Conservation (phyloP, 1,140 invertebrate species). For the Ostrea edulis region DNA sequence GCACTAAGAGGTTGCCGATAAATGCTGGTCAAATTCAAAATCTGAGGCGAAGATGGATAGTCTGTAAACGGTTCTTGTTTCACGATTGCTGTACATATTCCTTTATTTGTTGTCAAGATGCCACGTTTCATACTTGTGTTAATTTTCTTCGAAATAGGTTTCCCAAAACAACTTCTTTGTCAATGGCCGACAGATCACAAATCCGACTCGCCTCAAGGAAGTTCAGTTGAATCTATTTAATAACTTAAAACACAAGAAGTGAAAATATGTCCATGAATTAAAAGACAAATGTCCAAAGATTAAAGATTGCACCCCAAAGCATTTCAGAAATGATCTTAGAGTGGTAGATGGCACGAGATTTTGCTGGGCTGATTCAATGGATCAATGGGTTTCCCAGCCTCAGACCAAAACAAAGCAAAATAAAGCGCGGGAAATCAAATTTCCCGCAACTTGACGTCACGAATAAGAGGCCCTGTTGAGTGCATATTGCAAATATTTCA, state of each 20-base stretch:
- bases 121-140: constrained; percentile 70
- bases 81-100: constrained; percentile 65
- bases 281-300: constrained; percentile 42
- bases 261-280: constrained; percentile 41
- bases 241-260: neutral
- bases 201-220: constrained; percentile 38
- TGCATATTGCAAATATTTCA: constrained; percentile 32
- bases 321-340: neutral
- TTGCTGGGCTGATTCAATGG: neutral
- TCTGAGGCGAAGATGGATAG: constrained; percentile 64
- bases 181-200: constrained; percentile 42
- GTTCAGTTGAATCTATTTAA: constrained; percentile 25
- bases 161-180: constrained; percentile 25
- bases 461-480: constrained; percentile 48
- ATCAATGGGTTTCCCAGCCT: constrained; percentile 47
- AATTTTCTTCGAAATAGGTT: constrained; percentile 44
- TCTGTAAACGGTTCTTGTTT: constrained; percentile 69
- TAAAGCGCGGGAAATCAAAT: constrained; percentile 78
- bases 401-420: constrained; percentile 61
- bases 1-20: constrained; percentile 62
- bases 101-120: constrained; percentile 63
- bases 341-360: constrained; percentile 58
- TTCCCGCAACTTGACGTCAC: constrained; percentile 76
- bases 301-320: constrained; percentile 35
- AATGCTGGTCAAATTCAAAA: constrained; percentile 69